A percentile compares a stretch with the other conserved stretches of the same genome.
Conservation (phyloP, 64 coral and sea anemone species). For the Actinia tenebrosa region DNA sequence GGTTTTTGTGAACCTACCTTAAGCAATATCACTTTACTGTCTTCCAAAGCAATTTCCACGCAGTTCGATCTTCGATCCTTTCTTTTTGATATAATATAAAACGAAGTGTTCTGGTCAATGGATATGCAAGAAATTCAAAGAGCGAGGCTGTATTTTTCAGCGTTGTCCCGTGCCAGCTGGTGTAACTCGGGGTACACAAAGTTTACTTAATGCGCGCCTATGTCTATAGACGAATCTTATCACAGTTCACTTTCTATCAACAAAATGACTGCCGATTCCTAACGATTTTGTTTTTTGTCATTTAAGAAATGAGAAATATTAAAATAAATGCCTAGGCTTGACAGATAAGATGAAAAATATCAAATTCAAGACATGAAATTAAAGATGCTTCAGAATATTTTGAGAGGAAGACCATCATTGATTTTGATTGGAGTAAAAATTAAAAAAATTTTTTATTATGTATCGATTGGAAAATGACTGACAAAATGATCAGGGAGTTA, state of each 20-base stretch:
- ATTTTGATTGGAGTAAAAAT: no score
- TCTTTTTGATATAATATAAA: no score
- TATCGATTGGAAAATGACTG: no score
- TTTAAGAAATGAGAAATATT: background rate
- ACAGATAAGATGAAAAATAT: background rate
- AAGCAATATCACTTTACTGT: no score
- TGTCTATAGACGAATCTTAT: background rate
- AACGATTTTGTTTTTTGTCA: background rate
- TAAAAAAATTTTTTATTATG: no score
- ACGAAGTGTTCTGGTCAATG: no score
- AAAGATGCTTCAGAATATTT: background rate
- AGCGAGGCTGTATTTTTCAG: background rate
- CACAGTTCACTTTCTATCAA: background rate
- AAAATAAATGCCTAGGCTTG: background rate
- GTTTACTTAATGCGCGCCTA: constrained; percentile 2
- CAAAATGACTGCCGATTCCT: background rate
- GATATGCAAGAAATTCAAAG: no score
- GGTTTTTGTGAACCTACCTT: no score
- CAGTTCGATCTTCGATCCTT: no score
- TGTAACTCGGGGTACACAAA: background rate
- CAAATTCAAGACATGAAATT: background rate
- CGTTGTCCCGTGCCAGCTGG: background rate
- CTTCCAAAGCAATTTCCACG: no score
- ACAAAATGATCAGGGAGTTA: no score
- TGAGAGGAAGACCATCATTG: no score